Percentiles rank a stretch among this genome's conserved stretches.
Evolutionary conservation across 2,797 vertebrate species (phyloP).

Genomic region (Chloroceryle inda): DNA sequence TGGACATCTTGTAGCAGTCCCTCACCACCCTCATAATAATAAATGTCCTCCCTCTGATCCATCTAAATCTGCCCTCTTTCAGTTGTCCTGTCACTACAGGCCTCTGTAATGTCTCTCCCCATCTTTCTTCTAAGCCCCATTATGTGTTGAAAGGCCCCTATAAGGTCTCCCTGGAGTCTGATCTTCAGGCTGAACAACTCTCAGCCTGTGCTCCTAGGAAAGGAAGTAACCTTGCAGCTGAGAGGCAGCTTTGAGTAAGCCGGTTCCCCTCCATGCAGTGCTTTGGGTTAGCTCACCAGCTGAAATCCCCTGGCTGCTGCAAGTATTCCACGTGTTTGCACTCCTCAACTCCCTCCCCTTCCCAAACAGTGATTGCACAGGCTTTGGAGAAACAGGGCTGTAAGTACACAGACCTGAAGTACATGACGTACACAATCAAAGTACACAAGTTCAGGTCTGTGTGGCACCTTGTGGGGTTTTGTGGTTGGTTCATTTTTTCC

Average conservation of each 20-base stretch:
- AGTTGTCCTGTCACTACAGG: not conserved
- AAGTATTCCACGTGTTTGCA: not conserved
- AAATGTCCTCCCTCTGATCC: not conserved
- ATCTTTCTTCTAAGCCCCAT: too few relatives aligned
- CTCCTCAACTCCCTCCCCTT: accelerated
- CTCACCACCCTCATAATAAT: not conserved
- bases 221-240: not conserved
- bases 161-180: not conserved
- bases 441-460: not conserved
- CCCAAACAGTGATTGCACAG: not conserved
- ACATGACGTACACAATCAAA: accelerated
- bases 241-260: not conserved
- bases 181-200: not conserved
- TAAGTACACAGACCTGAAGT: not conserved
- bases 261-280: not conserved
- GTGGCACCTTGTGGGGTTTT: not conserved
- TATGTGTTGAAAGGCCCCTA: accelerated
- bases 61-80: not conserved
- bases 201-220: not conserved
- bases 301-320: not conserved
- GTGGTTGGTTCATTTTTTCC: not conserved
- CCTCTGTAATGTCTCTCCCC: too few relatives aligned
- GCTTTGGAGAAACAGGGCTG: not conserved
- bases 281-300: not conserved
- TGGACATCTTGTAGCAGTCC: not conserved